A percentile compares a stretch with the other conserved stretches of the same genome.
Conservation (phyloP, 2,888 invertebrate species). For the Maniola hyperantus region DNA sequence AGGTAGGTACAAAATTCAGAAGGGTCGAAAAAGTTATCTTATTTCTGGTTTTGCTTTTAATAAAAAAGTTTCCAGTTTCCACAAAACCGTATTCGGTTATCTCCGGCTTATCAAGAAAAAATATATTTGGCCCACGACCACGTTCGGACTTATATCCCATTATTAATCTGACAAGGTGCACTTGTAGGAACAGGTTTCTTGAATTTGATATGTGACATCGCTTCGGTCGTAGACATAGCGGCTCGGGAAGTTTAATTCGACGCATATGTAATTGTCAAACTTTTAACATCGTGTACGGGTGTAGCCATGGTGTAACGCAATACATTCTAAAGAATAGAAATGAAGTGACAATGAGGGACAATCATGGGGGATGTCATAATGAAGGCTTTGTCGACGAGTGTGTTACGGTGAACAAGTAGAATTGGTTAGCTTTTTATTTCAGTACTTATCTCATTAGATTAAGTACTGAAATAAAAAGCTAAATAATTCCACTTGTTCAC, state of each 20-base stretch:
- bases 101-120: constrained; percentile 46
- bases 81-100: constrained; percentile 16
- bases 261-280: constrained; percentile 69
- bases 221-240: constrained; percentile 62
- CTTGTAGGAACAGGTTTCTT: constrained; percentile 60
- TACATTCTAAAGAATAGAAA: constrained; percentile 57
- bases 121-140: constrained; percentile 52
- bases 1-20: background rate
- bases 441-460: no score
- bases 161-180: constrained; percentile 70
- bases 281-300: constrained; percentile 62
- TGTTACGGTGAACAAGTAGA: constrained; percentile 2
- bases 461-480: no score
- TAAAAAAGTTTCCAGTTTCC: constrained; percentile 13
- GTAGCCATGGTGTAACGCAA: constrained; percentile 44
- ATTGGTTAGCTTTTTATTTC: no score
- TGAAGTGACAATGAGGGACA: constrained; percentile 61
- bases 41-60: constrained; percentile 7
- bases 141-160: constrained; percentile 53
- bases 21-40: background rate
- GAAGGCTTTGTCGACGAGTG: constrained; percentile 32
- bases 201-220: constrained; percentile 71
- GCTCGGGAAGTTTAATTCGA: constrained; percentile 72
- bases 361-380: constrained; percentile 49
- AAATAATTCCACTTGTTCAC: no score